Evolutionary conservation across 2,888 invertebrate species (phyloP).

Genomic region (Chydorus sphaericus): DNA sequence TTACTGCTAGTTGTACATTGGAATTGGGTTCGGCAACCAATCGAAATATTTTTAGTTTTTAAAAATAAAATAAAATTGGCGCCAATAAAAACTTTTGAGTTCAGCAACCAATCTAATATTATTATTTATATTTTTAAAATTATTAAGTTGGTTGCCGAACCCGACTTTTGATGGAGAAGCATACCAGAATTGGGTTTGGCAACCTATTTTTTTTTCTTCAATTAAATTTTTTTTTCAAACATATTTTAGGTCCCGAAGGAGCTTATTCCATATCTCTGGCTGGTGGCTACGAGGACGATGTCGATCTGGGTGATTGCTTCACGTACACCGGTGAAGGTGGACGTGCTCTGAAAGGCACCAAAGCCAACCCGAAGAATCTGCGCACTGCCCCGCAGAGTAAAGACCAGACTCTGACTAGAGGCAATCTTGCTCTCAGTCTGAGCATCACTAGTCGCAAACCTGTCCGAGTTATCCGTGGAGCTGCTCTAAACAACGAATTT

Average conservation of each 20-base stretch:
- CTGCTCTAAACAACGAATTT: constrained; percentile 28
- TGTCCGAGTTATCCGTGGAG: constrained; percentile 31
- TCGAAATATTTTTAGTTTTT: no score
- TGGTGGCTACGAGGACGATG: constrained; percentile 32
- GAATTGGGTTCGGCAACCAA: no score
- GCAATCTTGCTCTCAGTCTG: constrained; percentile 28
- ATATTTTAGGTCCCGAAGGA: constrained; percentile 23
- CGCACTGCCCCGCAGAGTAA: constrained; percentile 31
- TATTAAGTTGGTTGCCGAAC: no score
- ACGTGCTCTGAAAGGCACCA: constrained; percentile 31
- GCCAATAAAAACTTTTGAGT: no score
- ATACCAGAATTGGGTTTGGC: no score
- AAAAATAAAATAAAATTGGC: no score
- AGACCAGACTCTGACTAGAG: constrained; percentile 28
- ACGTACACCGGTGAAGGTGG: constrained; percentile 34
- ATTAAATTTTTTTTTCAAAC: not conserved
- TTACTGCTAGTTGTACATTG: no score
- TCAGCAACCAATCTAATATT: no score
- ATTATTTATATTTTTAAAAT: no score
- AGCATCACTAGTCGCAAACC: constrained; percentile 27
- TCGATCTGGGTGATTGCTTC: constrained; percentile 30
- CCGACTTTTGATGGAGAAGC: no score
- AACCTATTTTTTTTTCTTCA: no score
- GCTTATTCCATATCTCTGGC: constrained; percentile 30
- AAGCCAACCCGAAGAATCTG: constrained; percentile 30